A percentile compares a stretch with the other conserved stretches of the same genome.
These are phyloP conservation scores for Batillaria attramentaria DNA, from an alignment of 1,140 invertebrate species.

Conservation along the genomic window DNA sequence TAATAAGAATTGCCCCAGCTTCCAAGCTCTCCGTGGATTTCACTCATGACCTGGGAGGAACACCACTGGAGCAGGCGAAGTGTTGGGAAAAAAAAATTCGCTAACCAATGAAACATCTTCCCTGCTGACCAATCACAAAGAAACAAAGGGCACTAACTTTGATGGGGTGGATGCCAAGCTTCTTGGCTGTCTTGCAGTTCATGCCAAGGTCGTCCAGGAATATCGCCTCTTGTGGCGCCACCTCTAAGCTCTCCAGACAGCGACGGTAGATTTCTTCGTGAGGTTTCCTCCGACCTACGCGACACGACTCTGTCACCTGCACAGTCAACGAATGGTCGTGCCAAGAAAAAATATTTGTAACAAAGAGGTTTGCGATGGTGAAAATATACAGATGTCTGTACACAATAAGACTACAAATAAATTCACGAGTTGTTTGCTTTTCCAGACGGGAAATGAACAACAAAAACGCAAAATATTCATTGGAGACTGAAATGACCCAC, in stretches of 20 bases:
- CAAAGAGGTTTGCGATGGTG: no score
- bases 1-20: no score
- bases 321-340: slow-evolving; percentile 9
- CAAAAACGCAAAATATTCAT: no score
- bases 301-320: slow-evolving; percentile 71
- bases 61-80: no score
- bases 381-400: no score
- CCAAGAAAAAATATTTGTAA: no score
- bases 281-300: slow-evolving; percentile 69
- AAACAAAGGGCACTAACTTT: slow-evolving; percentile 58
- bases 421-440: no score
- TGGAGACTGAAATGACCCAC: no score
- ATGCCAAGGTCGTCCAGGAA: slow-evolving; percentile 72
- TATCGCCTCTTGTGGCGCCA: slow-evolving; percentile 64
- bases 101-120: background rate
- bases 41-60: no score
- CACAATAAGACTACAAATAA: no score
- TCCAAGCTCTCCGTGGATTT: no score
- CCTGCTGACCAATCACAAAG: background rate
- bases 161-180: slow-evolving; percentile 70
- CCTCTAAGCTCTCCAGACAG: slow-evolving; percentile 61
- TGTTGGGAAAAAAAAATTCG: background rate
- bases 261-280: slow-evolving; percentile 66
- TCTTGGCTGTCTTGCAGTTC: slow-evolving; percentile 69
- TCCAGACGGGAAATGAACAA: no score